phyloP scores from a whole-genome alignment of 1,140 invertebrate genomes.

The Samia ricini region DNA sequence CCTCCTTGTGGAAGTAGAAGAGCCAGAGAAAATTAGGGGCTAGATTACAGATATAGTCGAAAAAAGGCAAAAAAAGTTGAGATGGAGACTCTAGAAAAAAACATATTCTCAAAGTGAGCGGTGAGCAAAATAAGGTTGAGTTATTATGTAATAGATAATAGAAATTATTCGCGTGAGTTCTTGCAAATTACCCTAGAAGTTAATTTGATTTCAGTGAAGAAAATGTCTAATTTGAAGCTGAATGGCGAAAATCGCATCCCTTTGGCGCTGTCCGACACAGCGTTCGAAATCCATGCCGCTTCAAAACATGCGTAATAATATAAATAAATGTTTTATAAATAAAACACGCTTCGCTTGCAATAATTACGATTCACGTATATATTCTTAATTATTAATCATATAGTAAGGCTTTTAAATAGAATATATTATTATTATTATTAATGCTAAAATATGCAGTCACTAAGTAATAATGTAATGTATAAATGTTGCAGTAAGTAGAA shows the following conservation, averaged over 20 bases:
- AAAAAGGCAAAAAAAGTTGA: no score
- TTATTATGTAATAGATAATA: no score
- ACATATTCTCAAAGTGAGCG: no score
- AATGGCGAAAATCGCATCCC: constrained; percentile 71
- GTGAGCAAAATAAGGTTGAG: no score
- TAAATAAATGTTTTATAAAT: constrained; percentile 32
- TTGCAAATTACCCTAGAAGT: background rate
- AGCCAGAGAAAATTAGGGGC: no score
- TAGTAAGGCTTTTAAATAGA: constrained; percentile 1
- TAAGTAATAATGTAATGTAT: background rate
- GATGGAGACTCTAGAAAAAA: no score
- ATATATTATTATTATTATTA: background rate
- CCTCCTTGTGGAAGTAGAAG: no score
- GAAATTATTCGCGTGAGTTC: background rate
- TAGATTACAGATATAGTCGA: no score
- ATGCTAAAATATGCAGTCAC: background rate
- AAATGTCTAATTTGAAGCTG: constrained; percentile 73
- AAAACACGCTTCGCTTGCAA: constrained; percentile 37
- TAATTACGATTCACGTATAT: constrained; percentile 3
- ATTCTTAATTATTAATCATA: background rate
- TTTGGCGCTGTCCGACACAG: constrained; percentile 71
- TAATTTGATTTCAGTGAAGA: constrained; percentile 67
- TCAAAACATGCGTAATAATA: constrained; percentile 69
- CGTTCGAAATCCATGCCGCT: constrained; percentile 72
- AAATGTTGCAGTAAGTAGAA: background rate